Conservation (phyloP, 2,797 vertebrate species). For the Coreius guichenoti region DNA sequence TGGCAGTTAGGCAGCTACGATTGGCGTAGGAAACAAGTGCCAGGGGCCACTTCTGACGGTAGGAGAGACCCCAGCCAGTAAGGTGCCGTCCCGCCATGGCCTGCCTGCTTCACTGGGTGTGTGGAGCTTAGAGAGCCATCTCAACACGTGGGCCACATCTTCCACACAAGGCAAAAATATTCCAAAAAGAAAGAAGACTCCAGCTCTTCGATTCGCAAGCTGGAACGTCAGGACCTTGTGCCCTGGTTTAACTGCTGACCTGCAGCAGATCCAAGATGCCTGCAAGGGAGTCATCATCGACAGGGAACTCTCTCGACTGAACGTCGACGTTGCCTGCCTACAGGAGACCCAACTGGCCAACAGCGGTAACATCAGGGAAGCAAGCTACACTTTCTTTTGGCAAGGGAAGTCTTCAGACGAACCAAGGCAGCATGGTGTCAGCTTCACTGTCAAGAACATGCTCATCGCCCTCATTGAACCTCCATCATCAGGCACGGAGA, state of each 20-base stretch:
- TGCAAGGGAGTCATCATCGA: background rate
- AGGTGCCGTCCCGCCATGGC: background rate
- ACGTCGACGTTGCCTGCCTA: background rate
- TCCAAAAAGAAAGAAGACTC: background rate
- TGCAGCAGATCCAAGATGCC: background rate
- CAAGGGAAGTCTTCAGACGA: conserved; percentile 6
- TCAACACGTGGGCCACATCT: background rate
- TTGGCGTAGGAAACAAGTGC: background rate
- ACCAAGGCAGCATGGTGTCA: conserved; percentile 9
- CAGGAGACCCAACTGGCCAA: conserved; percentile 29
- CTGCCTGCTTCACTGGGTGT: background rate
- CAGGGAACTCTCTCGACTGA: background rate
- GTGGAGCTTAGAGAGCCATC: background rate
- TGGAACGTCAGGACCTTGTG: background rate
- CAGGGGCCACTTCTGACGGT: background rate
- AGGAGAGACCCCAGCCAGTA: background rate
- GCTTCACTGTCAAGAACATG: conserved; percentile 28
- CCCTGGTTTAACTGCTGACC: background rate
- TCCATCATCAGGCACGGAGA: background rate
- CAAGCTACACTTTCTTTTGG: conserved; percentile 40
- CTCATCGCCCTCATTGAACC: background rate
- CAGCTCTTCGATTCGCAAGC: background rate
- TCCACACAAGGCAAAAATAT: background rate
- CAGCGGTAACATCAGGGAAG: conserved; percentile 34
- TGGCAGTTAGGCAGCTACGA: too few species aligned